Base-by-base conservation (phyloP, 2,888 invertebrate species). In the Hemicrepidius hirtus region DNA sequence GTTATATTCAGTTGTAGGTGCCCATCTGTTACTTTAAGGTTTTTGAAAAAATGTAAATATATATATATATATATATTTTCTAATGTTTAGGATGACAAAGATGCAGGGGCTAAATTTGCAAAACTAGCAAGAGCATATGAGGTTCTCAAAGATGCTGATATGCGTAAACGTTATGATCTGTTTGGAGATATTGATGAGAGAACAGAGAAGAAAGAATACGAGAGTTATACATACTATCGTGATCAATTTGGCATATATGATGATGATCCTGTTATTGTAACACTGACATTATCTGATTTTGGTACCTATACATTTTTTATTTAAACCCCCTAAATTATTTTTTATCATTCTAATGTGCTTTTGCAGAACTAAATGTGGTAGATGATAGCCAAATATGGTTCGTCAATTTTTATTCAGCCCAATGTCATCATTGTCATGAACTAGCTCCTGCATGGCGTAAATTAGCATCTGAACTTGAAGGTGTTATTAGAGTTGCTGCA, bases 371-470 rank as follows among this genome's bases (percentile, higher is more conserved):
- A 60, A 88, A 86, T 77, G 83, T 88, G 41, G 73, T 86, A 68
- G 86, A 87, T 73, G 89, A 90, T 35, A 90, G 91, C 64, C 93
- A 93, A 74, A 89, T 92, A 32, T 94, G 96, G 93, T 95, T 96
- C 84, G 90, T 97, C 71, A 96, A 96, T 86, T 96, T 94, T 84
- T 97, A 96, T 86, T 95, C 95, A 0, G 94, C 96, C 1, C 92
- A 92, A 83, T 96, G 96, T 82, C 92, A 93, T 18, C 96, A 96
- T 78, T 97, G 96, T 82, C 95, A 96, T 84, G 90, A 90, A 75
- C 87, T 96, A 78, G 95, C 94, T 1, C 94, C 95, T 7, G 89
- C 91, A 85, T 97, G 96, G 96, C 90, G 95, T 69, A 91, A 91
- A 82, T 84, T 97, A 71, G 95, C 95, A 10, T 89, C 90, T 78